Evolutionary conservation across 2,113 vertebrate species (phyloP).

Genomic region (Lontra canadensis): DNA sequence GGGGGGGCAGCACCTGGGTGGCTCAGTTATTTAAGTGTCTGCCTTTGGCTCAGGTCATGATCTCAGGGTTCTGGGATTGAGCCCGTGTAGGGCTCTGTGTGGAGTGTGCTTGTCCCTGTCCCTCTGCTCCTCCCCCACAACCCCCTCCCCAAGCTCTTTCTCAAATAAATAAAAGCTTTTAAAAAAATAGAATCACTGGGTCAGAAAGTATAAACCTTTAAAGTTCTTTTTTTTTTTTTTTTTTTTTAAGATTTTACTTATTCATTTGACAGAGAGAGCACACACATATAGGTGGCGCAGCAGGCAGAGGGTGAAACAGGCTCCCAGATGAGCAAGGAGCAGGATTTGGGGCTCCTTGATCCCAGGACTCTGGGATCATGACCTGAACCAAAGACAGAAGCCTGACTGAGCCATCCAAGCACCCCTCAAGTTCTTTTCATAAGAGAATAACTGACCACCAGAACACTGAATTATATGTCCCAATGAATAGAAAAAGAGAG

Average conservation of each 20-base stretch:
- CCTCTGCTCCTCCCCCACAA: background rate
- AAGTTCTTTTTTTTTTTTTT: background rate
- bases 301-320: background rate
- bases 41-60: background rate
- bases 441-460: constrained; percentile 45
- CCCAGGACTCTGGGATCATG: background rate
- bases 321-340: background rate
- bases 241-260: background rate
- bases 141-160: background rate
- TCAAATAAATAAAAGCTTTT: background rate
- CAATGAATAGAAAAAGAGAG: background rate
- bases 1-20: background rate
- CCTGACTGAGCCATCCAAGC: background rate
- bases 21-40: background rate
- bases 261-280: background rate
- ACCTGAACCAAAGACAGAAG: background rate
- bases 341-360: background rate
- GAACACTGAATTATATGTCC: constrained; percentile 1
- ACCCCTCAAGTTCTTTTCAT: background rate
- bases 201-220: constrained; percentile 1
- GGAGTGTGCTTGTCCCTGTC: background rate
- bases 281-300: background rate
- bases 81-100: background rate
- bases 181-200: background rate
- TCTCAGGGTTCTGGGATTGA: background rate